A percentile compares a stretch with the other conserved stretches of the same genome.
phyloP scores from a whole-genome alignment of 1,140 invertebrate genomes.

The Danaus plexippus region DNA sequence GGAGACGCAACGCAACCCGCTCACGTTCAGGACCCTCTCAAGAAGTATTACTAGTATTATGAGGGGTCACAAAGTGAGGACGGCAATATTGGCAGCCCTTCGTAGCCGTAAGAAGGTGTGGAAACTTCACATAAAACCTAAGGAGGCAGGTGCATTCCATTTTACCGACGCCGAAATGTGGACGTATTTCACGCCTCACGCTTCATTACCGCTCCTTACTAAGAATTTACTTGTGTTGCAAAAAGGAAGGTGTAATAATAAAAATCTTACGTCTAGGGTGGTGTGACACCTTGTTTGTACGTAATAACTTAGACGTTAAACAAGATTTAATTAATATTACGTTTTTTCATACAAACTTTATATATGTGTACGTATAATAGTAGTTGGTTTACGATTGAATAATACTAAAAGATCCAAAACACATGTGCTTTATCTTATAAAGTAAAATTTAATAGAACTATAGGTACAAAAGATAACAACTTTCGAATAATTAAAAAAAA shows the following conservation, averaged over 20 bases:
- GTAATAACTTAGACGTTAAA: no score
- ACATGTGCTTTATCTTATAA: neutral
- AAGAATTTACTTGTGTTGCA: constrained; percentile 43
- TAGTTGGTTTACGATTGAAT: constrained; percentile 1
- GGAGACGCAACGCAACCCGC: constrained; percentile 33
- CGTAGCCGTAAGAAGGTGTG: constrained; percentile 58
- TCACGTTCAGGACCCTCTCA: constrained; percentile 60
- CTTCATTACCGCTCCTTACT: constrained; percentile 55
- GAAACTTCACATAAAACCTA: constrained; percentile 67
- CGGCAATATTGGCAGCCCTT: constrained; percentile 64
- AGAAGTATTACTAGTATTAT: constrained; percentile 66
- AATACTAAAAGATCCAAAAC: neutral
- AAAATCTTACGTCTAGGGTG: constrained; percentile 45
- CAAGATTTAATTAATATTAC: no score
- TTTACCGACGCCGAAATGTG: constrained; percentile 58
- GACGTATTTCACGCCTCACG: constrained; percentile 63
- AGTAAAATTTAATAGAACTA: constrained; percentile 4
- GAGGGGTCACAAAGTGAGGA: constrained; percentile 68
- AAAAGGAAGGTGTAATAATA: constrained; percentile 59
- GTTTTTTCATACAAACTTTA: no score
- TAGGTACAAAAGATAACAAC: neutral
- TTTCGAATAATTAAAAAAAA: no score
- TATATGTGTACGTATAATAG: neutral
- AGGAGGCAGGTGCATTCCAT: constrained; percentile 68
- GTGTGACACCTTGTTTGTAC: constrained; percentile 10